Conservation (phyloP, 2,888 invertebrate species). For the Meteorus cinctellus region DNA sequence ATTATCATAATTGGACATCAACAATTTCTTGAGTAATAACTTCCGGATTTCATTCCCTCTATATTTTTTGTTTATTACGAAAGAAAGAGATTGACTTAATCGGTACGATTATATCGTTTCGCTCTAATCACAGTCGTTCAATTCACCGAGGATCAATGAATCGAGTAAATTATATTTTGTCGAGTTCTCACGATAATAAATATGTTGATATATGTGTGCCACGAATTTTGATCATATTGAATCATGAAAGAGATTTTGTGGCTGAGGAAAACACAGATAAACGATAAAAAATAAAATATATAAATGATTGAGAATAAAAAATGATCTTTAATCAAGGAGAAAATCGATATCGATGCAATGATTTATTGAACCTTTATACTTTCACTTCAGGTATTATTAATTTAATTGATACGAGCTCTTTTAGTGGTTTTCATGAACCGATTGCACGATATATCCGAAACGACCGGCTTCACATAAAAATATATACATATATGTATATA, state of each 20-base stretch:
- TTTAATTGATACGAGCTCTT: constrained; percentile 26
- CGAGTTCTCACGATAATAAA: constrained; percentile 33
- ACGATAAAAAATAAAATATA: background rate
- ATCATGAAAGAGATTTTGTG: background rate
- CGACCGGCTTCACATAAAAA: constrained; percentile 13
- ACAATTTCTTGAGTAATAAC: constrained; percentile 23
- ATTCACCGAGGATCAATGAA: constrained; percentile 31
- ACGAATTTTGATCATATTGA: background rate
- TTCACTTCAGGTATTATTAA: constrained; percentile 36
- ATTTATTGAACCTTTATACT: constrained; percentile 24
- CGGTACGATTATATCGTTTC: constrained; percentile 32
- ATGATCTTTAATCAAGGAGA: background rate
- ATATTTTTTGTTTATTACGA: background rate
- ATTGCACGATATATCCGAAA: constrained; percentile 17
- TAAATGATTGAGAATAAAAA: background rate
- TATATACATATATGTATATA: background rate
- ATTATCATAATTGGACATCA: background rate
- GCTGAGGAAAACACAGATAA: background rate
- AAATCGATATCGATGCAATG: constrained; percentile 16
- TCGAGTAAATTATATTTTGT: constrained; percentile 31
- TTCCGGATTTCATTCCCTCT: constrained; percentile 37
- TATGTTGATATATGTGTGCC: background rate
- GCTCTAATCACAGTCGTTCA: constrained; percentile 23
- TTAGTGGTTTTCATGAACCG: constrained; percentile 21
- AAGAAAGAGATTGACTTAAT: constrained; percentile 33